Percentiles rank a stretch among this genome's conserved stretches.
phyloP scores from a whole-genome alignment of 2,888 invertebrate genomes.

The Galerucella pusilla region DNA sequence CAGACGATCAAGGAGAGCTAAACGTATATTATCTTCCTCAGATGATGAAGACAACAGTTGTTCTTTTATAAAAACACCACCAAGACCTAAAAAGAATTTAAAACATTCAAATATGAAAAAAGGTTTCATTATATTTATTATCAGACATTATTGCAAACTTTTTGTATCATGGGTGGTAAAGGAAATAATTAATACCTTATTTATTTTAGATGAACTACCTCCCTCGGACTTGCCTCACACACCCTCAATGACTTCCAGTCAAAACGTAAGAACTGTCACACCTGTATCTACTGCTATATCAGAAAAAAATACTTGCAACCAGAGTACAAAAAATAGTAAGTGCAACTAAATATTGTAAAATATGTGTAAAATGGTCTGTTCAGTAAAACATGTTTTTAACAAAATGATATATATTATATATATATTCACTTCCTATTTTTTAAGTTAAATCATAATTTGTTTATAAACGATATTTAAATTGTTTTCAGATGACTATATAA shows the following conservation, averaged over 20 bases:
- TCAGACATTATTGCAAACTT: not conserved
- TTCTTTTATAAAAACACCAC: too few species aligned
- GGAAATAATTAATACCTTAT: too few species aligned
- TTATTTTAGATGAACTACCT: constrained; percentile 9
- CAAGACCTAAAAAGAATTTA: too few species aligned
- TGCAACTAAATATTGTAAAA: not conserved
- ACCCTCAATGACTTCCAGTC: constrained; percentile 8
- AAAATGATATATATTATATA: too few species aligned
- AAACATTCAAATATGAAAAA: not conserved
- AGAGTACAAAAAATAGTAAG: too few species aligned
- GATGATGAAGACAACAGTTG: constrained; percentile 1
- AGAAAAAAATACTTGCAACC: too few species aligned
- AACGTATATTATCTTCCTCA: constrained; percentile 6
- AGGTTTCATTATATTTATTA: constrained; percentile 13
- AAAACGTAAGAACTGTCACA: not conserved
- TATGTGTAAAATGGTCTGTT: too few species aligned
- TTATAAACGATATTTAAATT: not conserved
- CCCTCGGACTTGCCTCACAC: not conserved
- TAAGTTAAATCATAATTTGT: not conserved
- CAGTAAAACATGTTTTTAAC: too few species aligned
- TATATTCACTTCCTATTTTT: not conserved
- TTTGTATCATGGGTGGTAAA: too few species aligned
- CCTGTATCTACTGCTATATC: too few species aligned
- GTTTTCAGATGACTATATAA: constrained; percentile 16
- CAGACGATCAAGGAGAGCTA: not conserved